Evolutionary conservation across 2,113 vertebrate genomes (phyloP).

Genomic region (Coregonus clupeaformis): DNA sequence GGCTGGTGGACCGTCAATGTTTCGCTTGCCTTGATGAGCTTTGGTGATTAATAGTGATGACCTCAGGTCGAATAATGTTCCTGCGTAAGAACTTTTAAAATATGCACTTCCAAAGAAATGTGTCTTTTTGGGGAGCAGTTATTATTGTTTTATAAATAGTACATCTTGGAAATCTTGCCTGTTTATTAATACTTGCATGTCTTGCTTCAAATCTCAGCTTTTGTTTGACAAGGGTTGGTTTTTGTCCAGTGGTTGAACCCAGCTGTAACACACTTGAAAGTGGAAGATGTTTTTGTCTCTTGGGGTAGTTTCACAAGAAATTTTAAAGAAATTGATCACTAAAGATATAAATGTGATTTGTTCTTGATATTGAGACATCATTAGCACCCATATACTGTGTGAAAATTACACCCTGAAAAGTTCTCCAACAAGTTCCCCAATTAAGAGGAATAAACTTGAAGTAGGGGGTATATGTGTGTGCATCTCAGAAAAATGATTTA

Average conservation of each 20-base stretch:
- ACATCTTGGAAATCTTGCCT: background rate
- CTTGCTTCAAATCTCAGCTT: background rate
- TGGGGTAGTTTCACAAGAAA: background rate
- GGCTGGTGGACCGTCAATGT: background rate
- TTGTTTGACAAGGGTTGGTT: background rate
- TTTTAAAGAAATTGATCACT: background rate
- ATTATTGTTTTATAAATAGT: background rate
- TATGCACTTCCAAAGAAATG: background rate
- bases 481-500: background rate
- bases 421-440: constrained; percentile 3
- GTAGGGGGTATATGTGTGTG: background rate
- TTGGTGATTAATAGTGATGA: constrained; percentile 5
- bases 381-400: background rate
- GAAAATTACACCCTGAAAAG: background rate
- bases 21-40: background rate
- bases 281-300: no score
- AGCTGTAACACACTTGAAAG: no score
- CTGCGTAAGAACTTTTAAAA: background rate
- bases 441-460: constrained; percentile 17
- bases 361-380: background rate
- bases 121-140: background rate
- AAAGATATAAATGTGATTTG: background rate
- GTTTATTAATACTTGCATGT: constrained; percentile 5
- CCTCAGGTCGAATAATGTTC: background rate
- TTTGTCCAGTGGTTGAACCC: background rate